Evolutionary conservation across 2,797 vertebrate species (phyloP), one percentile per base, ranked within the genome.

Genomic region (Poeciliopsis gracilis): DNA sequence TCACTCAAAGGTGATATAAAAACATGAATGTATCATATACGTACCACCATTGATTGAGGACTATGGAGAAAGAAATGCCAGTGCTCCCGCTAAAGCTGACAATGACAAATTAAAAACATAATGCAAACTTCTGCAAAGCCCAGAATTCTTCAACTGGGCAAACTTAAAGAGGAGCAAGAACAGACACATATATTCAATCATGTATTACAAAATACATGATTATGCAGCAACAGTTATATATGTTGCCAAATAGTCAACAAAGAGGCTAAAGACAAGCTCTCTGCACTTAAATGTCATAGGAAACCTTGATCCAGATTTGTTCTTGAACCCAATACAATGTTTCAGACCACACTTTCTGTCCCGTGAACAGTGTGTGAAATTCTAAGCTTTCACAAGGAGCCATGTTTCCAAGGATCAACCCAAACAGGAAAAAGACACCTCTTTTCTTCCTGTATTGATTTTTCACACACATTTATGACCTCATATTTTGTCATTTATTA

Each of bases 341-440:
- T 75, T 82, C 71, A 88, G 77, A 89, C 72, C 82, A 83, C 86
- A 86, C 75, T 72, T 69, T 86, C 72, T 73, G 46, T 13, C 59
- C 61, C 75, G 53, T 79, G 81, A 80, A 85, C 85, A 73, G 72
- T n/a, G 38, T 72, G 78, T 75, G 57, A 80, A 81, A 78, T 78
- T 86, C 87, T 91, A 88, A 87, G 75, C 87, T 92, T 93, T 91
- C 91, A 90, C 46, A 12, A 72, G 85, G 89, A 92, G 90, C 90
- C 81, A 86, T 74, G 84, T 90, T 85, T 71, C 77, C 82, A 82
- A 90, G 83, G 77, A 90, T 82, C 71, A 89, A 77, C 83, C 80
- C 84, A 85, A 92, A 92, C 81, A 92, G 84, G 87, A 91, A 85
- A 90, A 89, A 89, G 72, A 85, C 83, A 84, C 81, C 63, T 89